A percentile compares a stretch with the other conserved stretches of the same genome.
phyloP scores from a whole-genome alignment of 1,140 invertebrate genomes.

The Diuraphis noxia region DNA sequence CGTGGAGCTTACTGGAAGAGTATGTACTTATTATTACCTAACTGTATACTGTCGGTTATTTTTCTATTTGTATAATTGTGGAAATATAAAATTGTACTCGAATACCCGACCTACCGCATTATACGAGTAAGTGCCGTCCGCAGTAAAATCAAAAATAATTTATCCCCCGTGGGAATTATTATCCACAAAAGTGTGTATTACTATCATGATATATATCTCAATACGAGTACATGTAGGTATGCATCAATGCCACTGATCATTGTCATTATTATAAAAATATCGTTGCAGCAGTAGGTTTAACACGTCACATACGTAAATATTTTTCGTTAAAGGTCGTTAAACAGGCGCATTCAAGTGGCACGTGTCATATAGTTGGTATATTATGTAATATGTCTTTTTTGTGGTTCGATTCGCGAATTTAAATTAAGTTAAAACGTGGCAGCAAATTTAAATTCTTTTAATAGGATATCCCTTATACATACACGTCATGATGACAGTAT shows the following conservation, averaged over 20 bases:
- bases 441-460: background rate
- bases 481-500: background rate
- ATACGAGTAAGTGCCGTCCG: background rate
- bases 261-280: background rate
- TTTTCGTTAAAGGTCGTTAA: background rate
- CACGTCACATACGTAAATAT: background rate
- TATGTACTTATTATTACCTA: slow-evolving; percentile 50
- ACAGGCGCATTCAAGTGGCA: background rate
- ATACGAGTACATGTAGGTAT: background rate
- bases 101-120: background rate
- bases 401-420: background rate
- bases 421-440: background rate
- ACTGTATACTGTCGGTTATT: background rate
- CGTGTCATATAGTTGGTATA: background rate
- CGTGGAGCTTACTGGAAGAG: slow-evolving; percentile 66
- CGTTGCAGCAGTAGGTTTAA: background rate
- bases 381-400: background rate
- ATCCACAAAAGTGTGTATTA: background rate
- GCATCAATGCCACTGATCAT: background rate
- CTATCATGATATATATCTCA: background rate
- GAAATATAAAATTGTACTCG: background rate
- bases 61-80: background rate
- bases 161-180: background rate
- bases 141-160: background rate
- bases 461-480: background rate